phyloP scores from a whole-genome alignment of 1,140 invertebrate genomes.

The Drosophila malerkotliana region DNA sequence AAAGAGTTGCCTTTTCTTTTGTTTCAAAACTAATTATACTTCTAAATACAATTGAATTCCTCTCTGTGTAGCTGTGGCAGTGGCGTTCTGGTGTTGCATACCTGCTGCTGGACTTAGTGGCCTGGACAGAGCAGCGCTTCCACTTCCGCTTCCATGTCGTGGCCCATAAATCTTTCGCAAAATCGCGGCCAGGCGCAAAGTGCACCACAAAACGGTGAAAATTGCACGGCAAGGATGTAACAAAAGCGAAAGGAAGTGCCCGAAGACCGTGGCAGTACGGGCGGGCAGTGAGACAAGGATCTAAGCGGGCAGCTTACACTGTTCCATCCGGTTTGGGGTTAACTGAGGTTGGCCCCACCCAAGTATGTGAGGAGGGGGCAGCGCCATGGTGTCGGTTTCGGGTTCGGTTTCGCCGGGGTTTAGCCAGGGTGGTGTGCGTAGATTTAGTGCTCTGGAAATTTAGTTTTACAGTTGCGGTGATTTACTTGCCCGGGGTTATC shows the following conservation, averaged over 20 bases:
- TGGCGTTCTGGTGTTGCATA: constrained; percentile 15
- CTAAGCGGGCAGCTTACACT: constrained; percentile 53
- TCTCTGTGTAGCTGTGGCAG: constrained; percentile 27
- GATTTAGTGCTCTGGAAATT: constrained; percentile 78
- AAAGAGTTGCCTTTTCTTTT: background rate
- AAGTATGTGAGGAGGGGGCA: background rate
- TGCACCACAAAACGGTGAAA: constrained; percentile 78
- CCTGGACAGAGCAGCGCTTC: constrained; percentile 46
- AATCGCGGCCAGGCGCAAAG: constrained; percentile 78
- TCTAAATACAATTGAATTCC: background rate
- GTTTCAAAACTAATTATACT: background rate
- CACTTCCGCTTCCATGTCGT: constrained; percentile 61
- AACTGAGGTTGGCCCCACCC: constrained; percentile 24
- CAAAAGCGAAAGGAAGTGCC: constrained; percentile 42
- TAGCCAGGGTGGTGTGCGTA: constrained; percentile 47
- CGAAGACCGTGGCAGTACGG: constrained; percentile 12
- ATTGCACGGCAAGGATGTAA: constrained; percentile 69
- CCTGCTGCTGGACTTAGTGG: constrained; percentile 66
- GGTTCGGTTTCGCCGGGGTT: constrained; percentile 31
- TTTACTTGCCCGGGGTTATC: constrained; percentile 60
- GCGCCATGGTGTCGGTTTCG: constrained; percentile 30
- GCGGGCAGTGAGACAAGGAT: constrained; percentile 41
- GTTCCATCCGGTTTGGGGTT: constrained; percentile 30
- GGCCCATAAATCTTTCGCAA: constrained; percentile 66
- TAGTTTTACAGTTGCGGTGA: constrained; percentile 78